Conservation (phyloP, 1,140 invertebrate genomes). For the Planococcus citri region DNA sequence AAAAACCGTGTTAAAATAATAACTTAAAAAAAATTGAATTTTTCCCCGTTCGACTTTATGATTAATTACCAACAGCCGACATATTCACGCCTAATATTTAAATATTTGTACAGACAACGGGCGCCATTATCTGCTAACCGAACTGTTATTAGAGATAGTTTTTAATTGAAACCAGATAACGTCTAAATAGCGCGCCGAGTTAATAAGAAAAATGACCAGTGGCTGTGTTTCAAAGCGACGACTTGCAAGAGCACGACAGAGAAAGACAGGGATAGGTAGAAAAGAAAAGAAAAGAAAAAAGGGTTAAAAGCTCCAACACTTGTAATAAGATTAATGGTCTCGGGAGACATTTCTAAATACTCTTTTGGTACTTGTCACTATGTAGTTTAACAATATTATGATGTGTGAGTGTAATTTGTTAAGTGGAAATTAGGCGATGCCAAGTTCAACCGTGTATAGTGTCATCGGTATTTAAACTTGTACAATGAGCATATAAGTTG, state of each 20-base stretch:
- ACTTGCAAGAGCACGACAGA: no score
- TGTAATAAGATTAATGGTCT: neutral
- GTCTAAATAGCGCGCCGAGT: neutral
- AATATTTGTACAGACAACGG: conserved; percentile 6
- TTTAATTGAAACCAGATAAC: conserved; percentile 7
- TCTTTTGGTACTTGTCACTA: neutral
- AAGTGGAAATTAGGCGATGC: neutral
- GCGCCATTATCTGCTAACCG: neutral
- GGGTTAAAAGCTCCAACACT: neutral
- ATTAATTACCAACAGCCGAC: neutral
- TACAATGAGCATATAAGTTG: conserved; percentile 2
- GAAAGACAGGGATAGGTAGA: no score
- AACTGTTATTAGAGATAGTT: neutral
- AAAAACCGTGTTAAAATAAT: neutral
- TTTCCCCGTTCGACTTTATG: neutral
- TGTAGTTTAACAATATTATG: neutral
- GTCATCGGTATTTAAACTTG: neutral
- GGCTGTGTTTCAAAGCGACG: conserved; percentile 5
- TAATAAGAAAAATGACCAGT: neutral
- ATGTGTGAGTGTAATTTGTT: neutral
- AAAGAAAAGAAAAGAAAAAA: no score
- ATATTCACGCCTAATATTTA: neutral
- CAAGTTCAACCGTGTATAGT: neutral
- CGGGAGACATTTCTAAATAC: neutral
- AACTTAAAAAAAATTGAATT: neutral